phyloP scores from a whole-genome alignment of 2,113 vertebrate genomes.

The Labrus mixtus region DNA sequence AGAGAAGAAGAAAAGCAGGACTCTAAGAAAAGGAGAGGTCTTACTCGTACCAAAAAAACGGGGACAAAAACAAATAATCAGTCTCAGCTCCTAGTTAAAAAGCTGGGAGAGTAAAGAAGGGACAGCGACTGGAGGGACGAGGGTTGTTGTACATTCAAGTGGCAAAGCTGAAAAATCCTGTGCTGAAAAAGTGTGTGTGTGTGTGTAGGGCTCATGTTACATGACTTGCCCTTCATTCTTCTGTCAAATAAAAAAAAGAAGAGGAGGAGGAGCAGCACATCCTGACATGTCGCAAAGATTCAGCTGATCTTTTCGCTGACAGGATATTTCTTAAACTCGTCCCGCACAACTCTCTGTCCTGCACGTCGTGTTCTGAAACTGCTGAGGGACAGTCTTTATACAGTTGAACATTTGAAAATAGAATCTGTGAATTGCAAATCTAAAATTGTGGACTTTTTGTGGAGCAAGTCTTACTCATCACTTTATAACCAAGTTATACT shows the following conservation, averaged over 20 bases:
- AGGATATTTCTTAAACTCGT: too few species aligned
- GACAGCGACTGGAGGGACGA: not conserved
- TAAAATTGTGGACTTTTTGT: not conserved
- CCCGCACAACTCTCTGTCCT: not conserved
- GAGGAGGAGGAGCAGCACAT: not conserved
- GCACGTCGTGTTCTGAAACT: not conserved
- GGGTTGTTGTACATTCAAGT: slow-evolving; percentile 59
- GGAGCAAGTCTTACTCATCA: not conserved
- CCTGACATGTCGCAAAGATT: not conserved
- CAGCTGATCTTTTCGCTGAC: not conserved
- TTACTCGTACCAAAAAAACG: not conserved
- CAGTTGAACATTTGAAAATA: not conserved
- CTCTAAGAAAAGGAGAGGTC: too few species aligned
- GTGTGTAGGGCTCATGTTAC: slow-evolving; percentile 28
- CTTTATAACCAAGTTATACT: not conserved
- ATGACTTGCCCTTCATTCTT: slow-evolving; percentile 37
- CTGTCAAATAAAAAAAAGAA: slow-evolving; percentile 17
- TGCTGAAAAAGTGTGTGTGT: slow-evolving; percentile 26
- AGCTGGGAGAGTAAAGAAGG: not conserved
- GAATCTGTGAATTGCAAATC: not conserved
- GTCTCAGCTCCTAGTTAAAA: not conserved
- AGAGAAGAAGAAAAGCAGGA: not conserved
- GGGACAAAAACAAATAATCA: too few species aligned
- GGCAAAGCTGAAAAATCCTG: slow-evolving; percentile 38
- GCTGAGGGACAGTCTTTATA: not conserved